These are phyloP conservation scores for Rhombomys opimus DNA, from an alignment of 2,113 vertebrate species.

Conservation along the genomic window DNA sequence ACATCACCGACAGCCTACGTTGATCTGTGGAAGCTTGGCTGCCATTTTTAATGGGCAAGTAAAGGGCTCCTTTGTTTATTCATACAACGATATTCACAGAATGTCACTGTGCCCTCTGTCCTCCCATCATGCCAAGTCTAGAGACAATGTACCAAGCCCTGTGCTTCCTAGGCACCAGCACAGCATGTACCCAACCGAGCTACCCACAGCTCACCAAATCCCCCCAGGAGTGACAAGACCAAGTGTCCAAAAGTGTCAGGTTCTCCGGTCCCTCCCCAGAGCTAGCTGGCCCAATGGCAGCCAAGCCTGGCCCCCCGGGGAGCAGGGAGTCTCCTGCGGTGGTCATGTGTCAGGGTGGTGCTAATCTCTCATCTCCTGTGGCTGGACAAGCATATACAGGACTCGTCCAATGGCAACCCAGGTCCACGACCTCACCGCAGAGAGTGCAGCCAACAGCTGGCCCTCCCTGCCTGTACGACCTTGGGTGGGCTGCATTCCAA, in stretches of 20 bases:
- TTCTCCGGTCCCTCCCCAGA: background rate
- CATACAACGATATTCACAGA: background rate
- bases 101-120: background rate
- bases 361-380: background rate
- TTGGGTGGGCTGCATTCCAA: background rate
- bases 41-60: background rate
- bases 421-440: background rate
- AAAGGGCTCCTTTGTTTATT: background rate
- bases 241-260: constrained; percentile 66
- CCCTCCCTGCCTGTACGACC: background rate
- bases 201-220: constrained; percentile 68
- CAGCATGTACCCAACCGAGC: constrained; percentile 61
- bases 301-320: background rate
- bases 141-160: background rate
- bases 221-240: constrained; percentile 73
- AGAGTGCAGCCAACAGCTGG: background rate
- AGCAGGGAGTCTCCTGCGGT: background rate
- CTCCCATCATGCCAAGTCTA: background rate
- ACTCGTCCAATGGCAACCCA: background rate
- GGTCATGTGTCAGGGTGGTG: background rate
- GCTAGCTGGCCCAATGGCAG: background rate
- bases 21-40: background rate
- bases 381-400: background rate
- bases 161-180: background rate
- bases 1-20: accelerated